Conservation (phyloP, 2,888 invertebrate species). For the Machimus atricapillus region DNA sequence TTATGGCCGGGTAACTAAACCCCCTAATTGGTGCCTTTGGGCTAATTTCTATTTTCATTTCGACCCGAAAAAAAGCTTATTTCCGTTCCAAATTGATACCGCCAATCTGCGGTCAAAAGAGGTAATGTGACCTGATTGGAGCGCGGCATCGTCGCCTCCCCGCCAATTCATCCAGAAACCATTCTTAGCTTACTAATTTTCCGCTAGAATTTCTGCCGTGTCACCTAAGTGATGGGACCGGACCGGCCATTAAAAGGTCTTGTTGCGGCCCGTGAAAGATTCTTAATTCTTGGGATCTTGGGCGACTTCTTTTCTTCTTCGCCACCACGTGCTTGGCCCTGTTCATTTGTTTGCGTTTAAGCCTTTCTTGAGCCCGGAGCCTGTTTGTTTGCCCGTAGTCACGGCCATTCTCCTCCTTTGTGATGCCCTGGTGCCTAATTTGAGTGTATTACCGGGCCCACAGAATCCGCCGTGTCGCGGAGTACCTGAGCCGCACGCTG, state of each 20-base stretch:
- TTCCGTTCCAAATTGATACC: background rate
- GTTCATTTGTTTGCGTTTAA: background rate
- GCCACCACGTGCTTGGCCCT: background rate
- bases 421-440: background rate
- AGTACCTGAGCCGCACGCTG: background rate
- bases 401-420: background rate
- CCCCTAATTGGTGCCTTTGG: background rate
- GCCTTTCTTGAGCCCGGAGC: background rate
- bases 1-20: background rate
- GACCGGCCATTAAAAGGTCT: background rate
- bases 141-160: background rate
- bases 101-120: background rate
- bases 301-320: background rate
- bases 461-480: background rate
- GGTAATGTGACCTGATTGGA: background rate
- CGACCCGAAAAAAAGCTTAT: background rate
- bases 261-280: background rate
- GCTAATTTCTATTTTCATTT: background rate
- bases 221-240: background rate
- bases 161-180: background rate
- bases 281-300: background rate
- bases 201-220: background rate
- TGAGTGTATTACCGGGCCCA: background rate
- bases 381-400: background rate
- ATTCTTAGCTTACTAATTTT: background rate